These are phyloP conservation scores for Pocillopora meandrina DNA, from an alignment of 92 coral and sea anemone genomes.

Conservation along the genomic window DNA sequence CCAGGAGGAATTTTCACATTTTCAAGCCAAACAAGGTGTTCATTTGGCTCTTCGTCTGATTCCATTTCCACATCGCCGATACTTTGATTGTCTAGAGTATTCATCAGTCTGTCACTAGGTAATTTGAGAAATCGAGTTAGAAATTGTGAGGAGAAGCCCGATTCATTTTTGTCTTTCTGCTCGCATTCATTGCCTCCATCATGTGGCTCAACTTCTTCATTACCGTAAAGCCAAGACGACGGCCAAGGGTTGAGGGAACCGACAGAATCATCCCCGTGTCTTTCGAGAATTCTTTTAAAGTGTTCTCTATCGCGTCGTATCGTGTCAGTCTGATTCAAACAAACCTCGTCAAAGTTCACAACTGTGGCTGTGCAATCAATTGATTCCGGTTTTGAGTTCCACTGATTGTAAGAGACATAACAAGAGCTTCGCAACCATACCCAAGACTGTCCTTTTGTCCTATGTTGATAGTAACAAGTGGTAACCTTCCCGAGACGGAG, in stretches of 20 bases:
- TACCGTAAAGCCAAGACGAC: background rate
- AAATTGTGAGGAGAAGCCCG: background rate
- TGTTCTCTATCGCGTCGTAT: constrained; percentile 46
- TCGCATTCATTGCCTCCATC: background rate
- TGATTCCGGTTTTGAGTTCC: constrained; percentile 68
- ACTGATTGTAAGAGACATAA: constrained; percentile 62
- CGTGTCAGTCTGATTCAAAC: constrained; percentile 47
- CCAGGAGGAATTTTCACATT: constrained; percentile 17
- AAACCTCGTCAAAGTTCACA: constrained; percentile 52
- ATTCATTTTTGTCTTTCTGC: background rate
- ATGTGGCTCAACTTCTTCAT: background rate
- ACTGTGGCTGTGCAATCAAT: constrained; percentile 47
- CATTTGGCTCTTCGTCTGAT: background rate
- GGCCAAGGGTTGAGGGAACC: constrained; percentile 1
- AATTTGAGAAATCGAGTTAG: background rate
- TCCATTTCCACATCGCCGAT: constrained; percentile 9
- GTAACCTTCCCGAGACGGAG: constrained; percentile 57
- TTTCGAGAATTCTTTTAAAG: constrained; percentile 28
- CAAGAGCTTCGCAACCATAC: constrained; percentile 65
- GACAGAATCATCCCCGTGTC: background rate
- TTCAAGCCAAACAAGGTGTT: constrained; percentile 28
- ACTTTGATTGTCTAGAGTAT: constrained; percentile 5
- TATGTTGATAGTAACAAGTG: constrained; percentile 66
- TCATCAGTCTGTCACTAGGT: constrained; percentile 20
- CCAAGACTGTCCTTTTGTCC: constrained; percentile 69